phyloP scores from a whole-genome alignment of 1,140 invertebrate genomes.

The Coptotermes formosanus region DNA sequence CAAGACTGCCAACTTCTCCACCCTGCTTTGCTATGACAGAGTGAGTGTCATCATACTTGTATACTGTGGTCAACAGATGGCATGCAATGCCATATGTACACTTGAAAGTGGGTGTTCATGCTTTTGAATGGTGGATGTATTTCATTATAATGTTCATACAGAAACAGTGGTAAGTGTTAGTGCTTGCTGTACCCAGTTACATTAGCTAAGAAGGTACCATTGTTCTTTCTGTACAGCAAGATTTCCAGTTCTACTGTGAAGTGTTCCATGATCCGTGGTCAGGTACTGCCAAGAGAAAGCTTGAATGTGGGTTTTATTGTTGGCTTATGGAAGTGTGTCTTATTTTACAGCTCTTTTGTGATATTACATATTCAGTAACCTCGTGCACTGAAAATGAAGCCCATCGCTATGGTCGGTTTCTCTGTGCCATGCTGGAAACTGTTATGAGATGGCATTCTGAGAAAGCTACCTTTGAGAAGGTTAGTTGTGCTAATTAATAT shows the following conservation, averaged over 20 bases:
- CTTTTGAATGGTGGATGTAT: too few species aligned
- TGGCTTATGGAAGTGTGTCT: background rate
- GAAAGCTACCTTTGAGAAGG: constrained; percentile 84
- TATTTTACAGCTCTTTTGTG: constrained; percentile 87
- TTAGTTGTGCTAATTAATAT: constrained; percentile 39
- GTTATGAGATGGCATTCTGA: constrained; percentile 96
- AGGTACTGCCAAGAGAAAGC: too few species aligned
- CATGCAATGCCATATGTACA: background rate
- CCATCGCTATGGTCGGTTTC: constrained; percentile 91
- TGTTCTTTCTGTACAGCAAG: too few species aligned
- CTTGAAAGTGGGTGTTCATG: too few species aligned
- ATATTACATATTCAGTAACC: constrained; percentile 96
- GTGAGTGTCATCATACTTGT: constrained; percentile 55
- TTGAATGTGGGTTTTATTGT: too few species aligned
- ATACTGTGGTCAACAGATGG: constrained; percentile 12
- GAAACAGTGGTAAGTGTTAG: too few species aligned
- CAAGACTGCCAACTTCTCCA: constrained; percentile 97
- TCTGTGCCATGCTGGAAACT: constrained; percentile 88
- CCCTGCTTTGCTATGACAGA: constrained; percentile 94
- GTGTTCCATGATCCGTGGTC: too few species aligned
- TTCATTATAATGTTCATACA: too few species aligned
- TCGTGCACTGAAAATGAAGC: constrained; percentile 98
- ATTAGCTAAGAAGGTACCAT: too few species aligned
- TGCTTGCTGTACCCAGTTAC: too few species aligned
- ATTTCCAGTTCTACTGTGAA: too few species aligned